Conservation (phyloP, 2,797 vertebrate species). For the Schizothorax lantsangensis region DNA sequence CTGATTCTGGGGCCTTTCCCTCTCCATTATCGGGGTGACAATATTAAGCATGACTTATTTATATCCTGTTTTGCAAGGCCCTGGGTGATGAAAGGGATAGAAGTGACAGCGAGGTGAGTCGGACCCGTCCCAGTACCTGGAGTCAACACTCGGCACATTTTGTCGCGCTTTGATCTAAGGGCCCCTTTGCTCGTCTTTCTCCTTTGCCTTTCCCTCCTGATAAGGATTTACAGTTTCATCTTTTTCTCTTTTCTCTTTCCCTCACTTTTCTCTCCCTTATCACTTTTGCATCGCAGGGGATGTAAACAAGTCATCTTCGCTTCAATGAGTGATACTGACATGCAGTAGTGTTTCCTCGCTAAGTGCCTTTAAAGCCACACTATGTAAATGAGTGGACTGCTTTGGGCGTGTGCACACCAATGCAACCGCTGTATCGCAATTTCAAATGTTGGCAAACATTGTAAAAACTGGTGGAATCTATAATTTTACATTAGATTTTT, state of each 20-base stretch:
- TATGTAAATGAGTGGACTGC: slow-evolving; percentile 39
- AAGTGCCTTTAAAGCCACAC: slow-evolving; percentile 26
- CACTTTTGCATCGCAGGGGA: slow-evolving; percentile 30
- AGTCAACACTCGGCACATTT: slow-evolving; percentile 61
- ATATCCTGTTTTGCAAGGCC: slow-evolving; percentile 67
- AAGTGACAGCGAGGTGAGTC: slow-evolving; percentile 64
- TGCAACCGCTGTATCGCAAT: background rate
- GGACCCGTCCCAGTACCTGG: slow-evolving; percentile 53
- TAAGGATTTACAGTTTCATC: slow-evolving; percentile 57
- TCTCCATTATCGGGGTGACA: slow-evolving; percentile 64
- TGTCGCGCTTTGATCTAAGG: slow-evolving; percentile 60
- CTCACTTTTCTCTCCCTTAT: slow-evolving; percentile 40
- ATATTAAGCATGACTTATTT: slow-evolving; percentile 80
- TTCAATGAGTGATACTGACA: slow-evolving; percentile 49
- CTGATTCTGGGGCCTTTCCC: slow-evolving; percentile 48
- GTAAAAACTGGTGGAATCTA: background rate
- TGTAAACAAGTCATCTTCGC: slow-evolving; percentile 52
- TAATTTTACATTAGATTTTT: background rate
- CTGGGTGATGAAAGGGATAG: slow-evolving; percentile 59
- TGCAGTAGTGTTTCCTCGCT: slow-evolving; percentile 28
- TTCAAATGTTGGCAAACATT: background rate
- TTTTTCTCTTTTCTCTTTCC: slow-evolving; percentile 41
- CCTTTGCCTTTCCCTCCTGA: slow-evolving; percentile 43
- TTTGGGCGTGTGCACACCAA: background rate
- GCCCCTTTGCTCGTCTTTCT: slow-evolving; percentile 39